phyloP scores from a whole-genome alignment of 2,797 vertebrate species.

The Rhinoraja longicauda region DNA sequence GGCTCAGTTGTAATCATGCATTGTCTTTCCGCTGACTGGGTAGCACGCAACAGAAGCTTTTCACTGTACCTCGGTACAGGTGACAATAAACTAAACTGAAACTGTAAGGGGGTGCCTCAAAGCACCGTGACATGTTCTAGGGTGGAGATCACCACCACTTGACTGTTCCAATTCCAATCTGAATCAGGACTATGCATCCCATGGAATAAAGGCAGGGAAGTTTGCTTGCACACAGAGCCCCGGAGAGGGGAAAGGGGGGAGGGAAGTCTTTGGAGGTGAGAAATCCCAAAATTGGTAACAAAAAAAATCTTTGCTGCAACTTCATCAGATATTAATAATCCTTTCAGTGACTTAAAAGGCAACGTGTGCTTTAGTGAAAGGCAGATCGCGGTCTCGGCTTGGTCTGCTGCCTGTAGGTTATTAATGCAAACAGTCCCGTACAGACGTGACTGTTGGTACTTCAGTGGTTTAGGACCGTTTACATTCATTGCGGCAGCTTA shows the following conservation, averaged over 20 bases:
- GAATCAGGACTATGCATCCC: background rate
- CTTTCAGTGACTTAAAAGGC: background rate
- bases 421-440: background rate
- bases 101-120: no score
- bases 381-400: background rate
- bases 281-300: background rate
- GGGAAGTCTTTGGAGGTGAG: background rate
- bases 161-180: background rate
- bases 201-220: background rate
- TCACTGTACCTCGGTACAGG: no score
- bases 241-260: background rate
- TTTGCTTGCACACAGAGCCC: background rate
- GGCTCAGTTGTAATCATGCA: no score
- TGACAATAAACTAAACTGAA: no score
- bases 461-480: background rate
- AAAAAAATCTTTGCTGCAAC: background rate
- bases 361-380: background rate
- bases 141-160: background rate
- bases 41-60: no score
- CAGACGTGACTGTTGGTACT: background rate
- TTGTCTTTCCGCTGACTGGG: no score
- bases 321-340: slow-evolving; percentile 10
- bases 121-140: background rate
- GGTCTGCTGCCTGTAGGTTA: background rate
- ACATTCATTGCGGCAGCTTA: slow-evolving; percentile 11